Base-by-base conservation (phyloP, 1,140 invertebrate species). In the Thalassaphorura encarpata region DNA sequence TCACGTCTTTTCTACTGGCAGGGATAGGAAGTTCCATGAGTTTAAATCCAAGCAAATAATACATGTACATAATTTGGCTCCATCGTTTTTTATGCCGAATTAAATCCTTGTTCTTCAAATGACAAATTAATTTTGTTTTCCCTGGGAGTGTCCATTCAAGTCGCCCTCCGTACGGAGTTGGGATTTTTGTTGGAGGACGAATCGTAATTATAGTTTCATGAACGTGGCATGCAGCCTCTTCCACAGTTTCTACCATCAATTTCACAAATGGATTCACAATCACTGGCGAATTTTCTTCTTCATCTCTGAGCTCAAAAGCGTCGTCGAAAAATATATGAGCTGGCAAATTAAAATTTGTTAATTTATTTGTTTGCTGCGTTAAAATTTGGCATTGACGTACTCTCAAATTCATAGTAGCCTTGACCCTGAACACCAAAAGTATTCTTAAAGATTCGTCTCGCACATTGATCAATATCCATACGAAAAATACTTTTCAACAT, bases 281-380 rank as follows among this genome's bases (percentile, higher is more conserved):
- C 39, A 82, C 83, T 69, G 95, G 90, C 58, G 95, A 88, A 61
- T 94, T 87, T 16, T 59, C 26, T 45, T 52, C 54, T 66, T 89
- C 87, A 68, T 94, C 87, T 68, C 97, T 93, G 41, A 88, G 83
- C 56, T 98, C 94, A 70, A 97, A 97, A 18, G 94, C 94, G 69
- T 99, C 96, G 73, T 99, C 96, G 70, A 99, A 92, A 74, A 95
- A 97, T 59, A 98, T 95, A 68, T 99, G 95, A 56, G 94, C 92
- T 97, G 71, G 29, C 80, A 78, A 67, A 43, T 11, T 19, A 19
- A n/a, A n/a, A n/a, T n/a, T n/a, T n/a, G n/a, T n/a, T n/a, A n/a
- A n/a, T n/a, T n/a, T n/a, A n/a, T n/a, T n/a, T n/a, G n/a, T n/a
- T n/a, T 36, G 8, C 33, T 36, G n/a, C 33, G 33, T 36, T 8